Evolutionary conservation across 30 jellyfish, hydroid and myxozoan genomes (phyloP).

Genomic region (Phacellophora camtschatica): DNA sequence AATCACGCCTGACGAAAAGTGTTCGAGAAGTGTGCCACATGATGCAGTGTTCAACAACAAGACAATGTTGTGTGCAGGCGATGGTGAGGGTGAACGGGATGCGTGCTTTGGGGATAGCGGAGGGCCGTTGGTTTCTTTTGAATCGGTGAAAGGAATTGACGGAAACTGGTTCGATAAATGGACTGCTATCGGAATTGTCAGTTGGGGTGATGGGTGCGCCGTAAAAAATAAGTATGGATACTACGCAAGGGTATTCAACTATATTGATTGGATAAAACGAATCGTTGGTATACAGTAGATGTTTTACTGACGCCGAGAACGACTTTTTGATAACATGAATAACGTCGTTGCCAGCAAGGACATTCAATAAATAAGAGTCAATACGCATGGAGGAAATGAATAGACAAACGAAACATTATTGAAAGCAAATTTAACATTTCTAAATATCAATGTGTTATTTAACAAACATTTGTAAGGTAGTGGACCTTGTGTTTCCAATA

Average conservation of each 20-base stretch:
- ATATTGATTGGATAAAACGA: conserved; percentile 15
- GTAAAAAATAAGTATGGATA: conserved; percentile 23
- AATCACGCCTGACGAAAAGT: neutral
- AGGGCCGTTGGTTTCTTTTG: conserved; percentile 32
- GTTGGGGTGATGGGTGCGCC: conserved; percentile 71
- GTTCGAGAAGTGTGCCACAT: neutral
- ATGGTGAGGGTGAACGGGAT: conserved; percentile 37
- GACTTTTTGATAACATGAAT: no score
- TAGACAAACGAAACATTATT: no score
- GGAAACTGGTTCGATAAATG: neutral
- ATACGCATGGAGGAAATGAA: no score
- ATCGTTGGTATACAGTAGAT: neutral
- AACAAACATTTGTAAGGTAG: no score
- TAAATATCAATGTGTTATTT: no score
- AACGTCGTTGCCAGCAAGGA: no score
- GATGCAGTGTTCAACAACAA: neutral
- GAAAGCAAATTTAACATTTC: no score
- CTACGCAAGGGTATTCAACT: conserved; percentile 9
- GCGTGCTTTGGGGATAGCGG: conserved; percentile 64
- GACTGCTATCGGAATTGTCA: conserved; percentile 31
- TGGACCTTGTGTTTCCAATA: no score
- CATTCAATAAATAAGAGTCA: no score
- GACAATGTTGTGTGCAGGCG: conserved; percentile 51
- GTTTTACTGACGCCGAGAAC: neutral
- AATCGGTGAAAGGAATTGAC: neutral